Evolutionary conservation across 2,888 invertebrate species (phyloP).

Genomic region (Drosophila algonquin): DNA sequence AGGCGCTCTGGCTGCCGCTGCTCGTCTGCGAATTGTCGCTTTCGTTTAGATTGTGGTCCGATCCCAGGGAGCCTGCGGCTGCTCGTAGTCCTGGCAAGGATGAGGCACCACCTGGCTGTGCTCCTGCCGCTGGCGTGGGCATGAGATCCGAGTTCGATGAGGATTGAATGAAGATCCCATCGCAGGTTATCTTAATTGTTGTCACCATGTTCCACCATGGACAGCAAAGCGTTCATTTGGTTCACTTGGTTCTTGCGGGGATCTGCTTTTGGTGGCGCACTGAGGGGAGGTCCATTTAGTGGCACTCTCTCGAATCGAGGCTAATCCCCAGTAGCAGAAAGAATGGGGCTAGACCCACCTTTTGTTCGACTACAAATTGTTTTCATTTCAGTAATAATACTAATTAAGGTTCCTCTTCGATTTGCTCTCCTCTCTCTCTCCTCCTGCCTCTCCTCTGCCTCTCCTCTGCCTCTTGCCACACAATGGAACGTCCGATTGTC

Average conservation of each 20-base stretch:
- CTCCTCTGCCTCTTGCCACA: conserved; percentile 33
- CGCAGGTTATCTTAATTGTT: conserved; percentile 84
- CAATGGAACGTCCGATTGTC: conserved; percentile 5
- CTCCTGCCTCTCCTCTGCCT: background rate
- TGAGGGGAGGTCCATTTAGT: conserved; percentile 9
- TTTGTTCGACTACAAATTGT: conserved; percentile 68
- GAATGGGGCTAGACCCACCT: conserved; percentile 10
- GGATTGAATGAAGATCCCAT: conserved; percentile 84
- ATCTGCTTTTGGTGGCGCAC: conserved; percentile 8
- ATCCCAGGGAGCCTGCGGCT: conserved; percentile 11
- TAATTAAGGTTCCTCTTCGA: conserved; percentile 63
- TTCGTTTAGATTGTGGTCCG: conserved; percentile 53
- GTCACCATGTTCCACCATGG: conserved; percentile 81
- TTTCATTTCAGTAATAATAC: conserved; percentile 70
- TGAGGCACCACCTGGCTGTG: conserved; percentile 30
- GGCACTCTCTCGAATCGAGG: conserved; percentile 55
- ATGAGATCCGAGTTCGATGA: conserved; percentile 79
- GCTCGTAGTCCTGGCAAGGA: conserved; percentile 16
- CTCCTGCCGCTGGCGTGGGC: conserved; percentile 48
- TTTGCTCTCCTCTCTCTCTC: conserved; percentile 2
- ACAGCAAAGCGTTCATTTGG: conserved; percentile 46
- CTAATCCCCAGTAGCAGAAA: conserved; percentile 54
- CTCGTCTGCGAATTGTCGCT: conserved; percentile 68
- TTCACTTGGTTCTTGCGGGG: background rate
- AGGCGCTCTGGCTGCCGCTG: conserved; percentile 44